Percentiles rank a stretch among this genome's conserved stretches.
Evolutionary conservation across 2,113 vertebrate species (phyloP).

Genomic region (Felis catus): F.catus_Fca126_mat1.0 CM031423.1:71015501-71016000

Average conservation of each 20-base stretch:
- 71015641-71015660: neutral
- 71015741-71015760: neutral
- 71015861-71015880: neutral
- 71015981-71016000: neutral
- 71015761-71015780: neutral
- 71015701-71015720: neutral
- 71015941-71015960: neutral
- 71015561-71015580: neutral
- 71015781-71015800: neutral
- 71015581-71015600: fast-evolving
- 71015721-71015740: neutral
- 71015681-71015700: neutral
- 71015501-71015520: fast-evolving
- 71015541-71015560: fast-evolving
- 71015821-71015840: neutral
- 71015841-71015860: neutral
- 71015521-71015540: fast-evolving
- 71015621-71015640: neutral
- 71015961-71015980: neutral
- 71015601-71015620: neutral
- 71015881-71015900: neutral
- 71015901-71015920: neutral
- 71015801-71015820: neutral
- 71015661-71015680: neutral
- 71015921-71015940: neutral